These are phyloP conservation scores for Ceuthmochares aereus DNA, from an alignment of 2,113 vertebrate genomes.

Conservation along the genomic window DNA sequence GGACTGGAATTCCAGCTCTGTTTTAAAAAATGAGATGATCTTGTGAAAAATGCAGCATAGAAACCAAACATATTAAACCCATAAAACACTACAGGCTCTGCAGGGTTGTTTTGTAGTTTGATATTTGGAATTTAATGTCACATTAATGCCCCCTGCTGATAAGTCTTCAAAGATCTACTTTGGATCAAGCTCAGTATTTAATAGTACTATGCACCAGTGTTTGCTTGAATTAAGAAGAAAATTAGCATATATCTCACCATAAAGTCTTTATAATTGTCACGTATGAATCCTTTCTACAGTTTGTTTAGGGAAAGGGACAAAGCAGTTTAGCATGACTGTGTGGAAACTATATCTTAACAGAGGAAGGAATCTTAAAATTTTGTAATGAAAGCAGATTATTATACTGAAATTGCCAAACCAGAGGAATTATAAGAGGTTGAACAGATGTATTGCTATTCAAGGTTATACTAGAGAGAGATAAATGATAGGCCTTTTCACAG, in stretches of 20 bases:
- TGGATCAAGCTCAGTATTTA: neutral
- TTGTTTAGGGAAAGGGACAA: neutral
- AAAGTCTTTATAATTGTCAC: neutral
- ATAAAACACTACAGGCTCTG: neutral
- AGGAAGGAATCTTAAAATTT: neutral
- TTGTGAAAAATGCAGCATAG: neutral
- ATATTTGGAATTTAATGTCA: neutral
- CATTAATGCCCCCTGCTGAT: constrained; percentile 68
- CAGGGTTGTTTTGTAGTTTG: neutral
- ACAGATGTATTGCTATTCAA: neutral
- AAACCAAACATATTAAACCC: neutral
- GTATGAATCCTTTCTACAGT: neutral
- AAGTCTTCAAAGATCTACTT: neutral
- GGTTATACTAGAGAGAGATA: neutral
- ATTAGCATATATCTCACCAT: neutral
- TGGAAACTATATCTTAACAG: neutral
- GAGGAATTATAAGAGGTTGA: neutral
- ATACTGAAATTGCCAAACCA: neutral
- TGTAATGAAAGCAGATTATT: neutral
- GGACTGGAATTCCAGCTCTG: neutral
- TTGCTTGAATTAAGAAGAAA: neutral
- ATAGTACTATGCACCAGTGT: neutral
- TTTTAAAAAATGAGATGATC: neutral
- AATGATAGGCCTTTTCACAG: neutral
- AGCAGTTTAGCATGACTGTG: neutral